A percentile compares a stretch with the other conserved stretches of the same genome.
phyloP scores from a whole-genome alignment of 2,113 vertebrate genomes.

The Athene cunicularia region DNA sequence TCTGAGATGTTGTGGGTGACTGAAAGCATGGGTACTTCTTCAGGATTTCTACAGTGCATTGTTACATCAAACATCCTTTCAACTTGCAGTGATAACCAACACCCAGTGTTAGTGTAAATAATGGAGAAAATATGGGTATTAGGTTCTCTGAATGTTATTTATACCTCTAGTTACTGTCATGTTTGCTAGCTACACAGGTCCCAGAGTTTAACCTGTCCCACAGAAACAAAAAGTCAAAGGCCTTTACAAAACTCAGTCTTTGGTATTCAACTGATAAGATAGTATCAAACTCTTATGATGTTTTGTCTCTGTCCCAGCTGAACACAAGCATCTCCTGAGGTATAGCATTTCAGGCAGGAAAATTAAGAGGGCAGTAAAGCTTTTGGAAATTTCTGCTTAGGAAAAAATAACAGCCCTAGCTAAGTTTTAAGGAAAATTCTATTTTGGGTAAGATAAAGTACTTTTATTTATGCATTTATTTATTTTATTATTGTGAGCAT shows the following conservation, averaged over 20 bases:
- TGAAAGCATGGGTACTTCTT: not conserved
- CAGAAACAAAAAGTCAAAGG: not conserved
- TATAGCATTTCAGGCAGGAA: not conserved
- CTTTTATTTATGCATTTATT: not conserved
- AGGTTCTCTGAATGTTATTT: not conserved
- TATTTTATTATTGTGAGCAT: not conserved
- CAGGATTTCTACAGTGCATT: not conserved
- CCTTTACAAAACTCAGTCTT: not conserved
- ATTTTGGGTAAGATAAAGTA: not conserved
- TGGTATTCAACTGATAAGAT: not conserved
- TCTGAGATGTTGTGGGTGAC: not conserved
- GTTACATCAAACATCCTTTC: not conserved
- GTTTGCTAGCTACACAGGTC: not conserved
- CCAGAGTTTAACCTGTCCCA: not conserved
- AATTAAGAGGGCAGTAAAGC: not conserved
- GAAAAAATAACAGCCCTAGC: not conserved
- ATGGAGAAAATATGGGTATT: not conserved
- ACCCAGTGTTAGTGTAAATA: not conserved
- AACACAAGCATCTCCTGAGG: not conserved
- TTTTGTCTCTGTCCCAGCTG: not conserved
- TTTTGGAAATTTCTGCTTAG: not conserved
- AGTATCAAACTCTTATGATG: not conserved
- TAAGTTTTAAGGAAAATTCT: not conserved
- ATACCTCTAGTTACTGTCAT: not conserved
- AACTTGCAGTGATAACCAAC: not conserved